Percentiles rank a stretch among this genome's conserved stretches.
phyloP scores from a whole-genome alignment of 2,113 vertebrate species.

The Solea senegalensis region DNA sequence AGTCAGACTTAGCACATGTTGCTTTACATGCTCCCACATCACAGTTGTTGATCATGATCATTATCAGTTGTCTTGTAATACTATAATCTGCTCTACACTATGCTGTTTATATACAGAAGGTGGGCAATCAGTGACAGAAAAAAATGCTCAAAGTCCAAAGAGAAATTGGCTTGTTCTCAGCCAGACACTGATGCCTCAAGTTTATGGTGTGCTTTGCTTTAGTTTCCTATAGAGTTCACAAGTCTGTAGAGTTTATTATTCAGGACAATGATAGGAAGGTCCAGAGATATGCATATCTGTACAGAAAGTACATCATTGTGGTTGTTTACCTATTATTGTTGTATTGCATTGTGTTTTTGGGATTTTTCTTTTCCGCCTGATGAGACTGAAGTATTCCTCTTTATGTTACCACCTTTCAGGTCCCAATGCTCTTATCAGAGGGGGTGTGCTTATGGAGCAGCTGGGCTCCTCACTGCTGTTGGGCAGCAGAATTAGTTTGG shows the following conservation, averaged over 20 bases:
- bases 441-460: slow-evolving; percentile 78
- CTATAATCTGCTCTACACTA: too few relatives aligned
- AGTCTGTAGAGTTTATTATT: too few relatives aligned
- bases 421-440: slow-evolving; percentile 57
- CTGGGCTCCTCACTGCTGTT: slow-evolving; percentile 58
- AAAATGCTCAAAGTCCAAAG: too few relatives aligned
- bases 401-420: slow-evolving; percentile 56
- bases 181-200: too few relatives aligned
- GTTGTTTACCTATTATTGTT: not conserved
- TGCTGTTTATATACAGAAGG: too few relatives aligned
- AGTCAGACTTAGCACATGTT: slow-evolving; percentile 39
- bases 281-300: not conserved
- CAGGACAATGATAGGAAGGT: too few relatives aligned
- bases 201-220: too few relatives aligned
- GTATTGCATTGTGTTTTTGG: not conserved
- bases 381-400: slow-evolving; percentile 45
- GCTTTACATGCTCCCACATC: slow-evolving; percentile 16
- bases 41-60: not conserved
- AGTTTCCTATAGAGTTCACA: too few relatives aligned
- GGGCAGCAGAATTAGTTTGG: slow-evolving; percentile 74
- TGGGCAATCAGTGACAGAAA: too few relatives aligned
- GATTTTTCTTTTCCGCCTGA: slow-evolving; percentile 13
- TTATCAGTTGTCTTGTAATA: too few relatives aligned
- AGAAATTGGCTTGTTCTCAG: too few relatives aligned
- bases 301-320: not conserved